Evolutionary conservation across 2,797 vertebrate genomes (phyloP), one percentile per base, ranked within the genome.

Genomic region (Diglossa cyanea): DNA sequence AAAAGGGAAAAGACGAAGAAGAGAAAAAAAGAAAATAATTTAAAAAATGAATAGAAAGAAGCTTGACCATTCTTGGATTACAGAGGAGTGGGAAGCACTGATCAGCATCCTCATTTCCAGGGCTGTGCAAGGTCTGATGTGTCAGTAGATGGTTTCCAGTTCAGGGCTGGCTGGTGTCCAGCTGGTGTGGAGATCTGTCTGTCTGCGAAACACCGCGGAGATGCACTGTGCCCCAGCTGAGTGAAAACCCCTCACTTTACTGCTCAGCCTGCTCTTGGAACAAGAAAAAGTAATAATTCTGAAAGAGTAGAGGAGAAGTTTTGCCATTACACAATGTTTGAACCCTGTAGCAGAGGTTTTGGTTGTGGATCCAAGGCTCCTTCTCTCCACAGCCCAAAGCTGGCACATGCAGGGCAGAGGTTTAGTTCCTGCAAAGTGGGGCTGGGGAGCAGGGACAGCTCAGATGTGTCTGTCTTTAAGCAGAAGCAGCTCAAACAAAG

Each of bases 141-240:
- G 7, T 42, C 0, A 2, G 62, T 63, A 79, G 75, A 47, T 44
- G 75, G 48, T 79, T 91, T 87, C 71, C 90, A 88, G 80, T 37
- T 53, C 9, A 4, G 72, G 55, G 71, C 85, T 90, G 92, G 85
- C 87, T 1, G 0, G 6, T 44, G 67, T 80, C 92, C 86, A 88
- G 86, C 76, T 94, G 82, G 63, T 2, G 0, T 13, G 39, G 66
- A 77, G 44, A 51, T 73, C 74, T 84, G 1, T 21, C 79, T 44
- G 47, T 16, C 76, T 81, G 58, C 0, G 1, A 40, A 80, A 44
- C 1, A 0, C 50, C 0, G 0, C 0, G 2, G 4, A 73, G 76
- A 33, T n/a, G 17, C 45, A 3, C 63, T 0, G 1, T 42, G 24
- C 3, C 6, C 50, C 2, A 11, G 53, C 30, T 0, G 1, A 13